These are phyloP conservation scores for Philypnodon macrostomus DNA, from an alignment of 2,797 vertebrate genomes.

Conservation along the genomic window DNA sequence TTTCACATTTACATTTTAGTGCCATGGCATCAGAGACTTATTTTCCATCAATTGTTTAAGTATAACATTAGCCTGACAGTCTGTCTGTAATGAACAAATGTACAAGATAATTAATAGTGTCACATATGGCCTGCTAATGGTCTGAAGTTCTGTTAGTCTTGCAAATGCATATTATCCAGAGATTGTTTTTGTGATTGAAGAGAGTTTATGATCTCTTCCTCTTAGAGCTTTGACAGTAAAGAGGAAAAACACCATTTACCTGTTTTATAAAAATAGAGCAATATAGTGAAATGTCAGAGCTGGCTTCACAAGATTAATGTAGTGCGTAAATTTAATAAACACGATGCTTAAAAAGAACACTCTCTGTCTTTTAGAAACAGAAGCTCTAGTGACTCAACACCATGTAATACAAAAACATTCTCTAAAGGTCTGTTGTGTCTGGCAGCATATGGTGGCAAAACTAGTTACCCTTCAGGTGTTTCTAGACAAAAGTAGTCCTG, in stretches of 20 bases:
- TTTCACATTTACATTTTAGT: constrained; percentile 1
- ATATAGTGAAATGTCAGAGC: constrained; percentile 31
- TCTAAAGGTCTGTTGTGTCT: no score
- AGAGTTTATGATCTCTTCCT: constrained; percentile 19
- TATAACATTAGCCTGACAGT: neutral
- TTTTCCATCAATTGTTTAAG: neutral
- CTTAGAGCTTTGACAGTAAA: constrained; percentile 17
- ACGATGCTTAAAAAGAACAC: no score
- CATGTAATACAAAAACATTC: no score
- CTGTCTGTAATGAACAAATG: neutral
- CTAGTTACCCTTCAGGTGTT: no score
- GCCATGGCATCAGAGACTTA: neutral
- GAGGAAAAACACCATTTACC: constrained; percentile 19
- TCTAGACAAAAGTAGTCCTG: no score
- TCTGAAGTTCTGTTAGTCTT: constrained; percentile 13
- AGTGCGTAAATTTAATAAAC: no score
- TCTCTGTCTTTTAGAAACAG: no score
- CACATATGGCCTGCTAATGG: neutral
- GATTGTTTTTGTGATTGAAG: constrained; percentile 15
- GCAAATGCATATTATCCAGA: constrained; percentile 18
- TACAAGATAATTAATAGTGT: neutral
- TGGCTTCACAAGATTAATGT: constrained; percentile 43
- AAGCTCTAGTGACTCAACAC: no score
- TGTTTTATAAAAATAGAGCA: constrained; percentile 42
- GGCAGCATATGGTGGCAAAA: no score